Percentiles rank a stretch among this genome's conserved stretches.
Conservation (phyloP, 2,797 vertebrate species). For the Choloepus didactylus region DNA sequence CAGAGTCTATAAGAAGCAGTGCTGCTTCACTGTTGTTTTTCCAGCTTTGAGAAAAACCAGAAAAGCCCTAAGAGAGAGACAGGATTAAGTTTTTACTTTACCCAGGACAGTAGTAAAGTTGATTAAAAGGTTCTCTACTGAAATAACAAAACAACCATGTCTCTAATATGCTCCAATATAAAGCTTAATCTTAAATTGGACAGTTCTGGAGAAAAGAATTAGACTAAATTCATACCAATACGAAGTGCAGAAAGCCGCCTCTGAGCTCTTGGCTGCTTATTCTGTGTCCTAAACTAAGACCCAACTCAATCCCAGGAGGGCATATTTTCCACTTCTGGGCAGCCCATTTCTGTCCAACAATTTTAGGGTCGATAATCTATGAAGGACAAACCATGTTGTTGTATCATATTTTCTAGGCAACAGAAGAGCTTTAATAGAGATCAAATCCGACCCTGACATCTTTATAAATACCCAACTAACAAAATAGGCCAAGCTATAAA, state of each 20-base stretch:
- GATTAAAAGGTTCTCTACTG: slow-evolving; percentile 49
- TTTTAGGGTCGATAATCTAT: not conserved
- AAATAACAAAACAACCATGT: slow-evolving; percentile 43
- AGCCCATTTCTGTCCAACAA: not conserved
- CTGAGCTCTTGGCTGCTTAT: not conserved
- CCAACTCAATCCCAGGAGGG: not conserved
- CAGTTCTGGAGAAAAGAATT: slow-evolving; percentile 14
- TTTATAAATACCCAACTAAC: not conserved
- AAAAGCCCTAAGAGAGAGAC: not conserved
- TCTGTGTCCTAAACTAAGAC: not conserved
- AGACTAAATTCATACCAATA: slow-evolving; percentile 1
- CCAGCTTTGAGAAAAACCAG: slow-evolving; percentile 35
- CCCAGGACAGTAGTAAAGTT: slow-evolving; percentile 61
- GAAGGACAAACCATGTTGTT: not conserved
- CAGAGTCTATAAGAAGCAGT: not conserved
- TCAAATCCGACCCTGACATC: not conserved
- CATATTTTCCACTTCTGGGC: not conserved
- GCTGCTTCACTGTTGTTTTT: not conserved
- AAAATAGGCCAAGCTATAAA: not conserved
- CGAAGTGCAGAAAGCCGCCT: slow-evolving; percentile 1
- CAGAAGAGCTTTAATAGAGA: not conserved
- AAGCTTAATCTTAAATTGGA: slow-evolving; percentile 60
- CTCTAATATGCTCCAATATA: not conserved
- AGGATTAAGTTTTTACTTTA: slow-evolving; percentile 68
- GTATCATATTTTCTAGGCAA: not conserved